Evolutionary conservation across 2,888 invertebrate species (phyloP).

Genomic region (Harmothoe impar): DNA sequence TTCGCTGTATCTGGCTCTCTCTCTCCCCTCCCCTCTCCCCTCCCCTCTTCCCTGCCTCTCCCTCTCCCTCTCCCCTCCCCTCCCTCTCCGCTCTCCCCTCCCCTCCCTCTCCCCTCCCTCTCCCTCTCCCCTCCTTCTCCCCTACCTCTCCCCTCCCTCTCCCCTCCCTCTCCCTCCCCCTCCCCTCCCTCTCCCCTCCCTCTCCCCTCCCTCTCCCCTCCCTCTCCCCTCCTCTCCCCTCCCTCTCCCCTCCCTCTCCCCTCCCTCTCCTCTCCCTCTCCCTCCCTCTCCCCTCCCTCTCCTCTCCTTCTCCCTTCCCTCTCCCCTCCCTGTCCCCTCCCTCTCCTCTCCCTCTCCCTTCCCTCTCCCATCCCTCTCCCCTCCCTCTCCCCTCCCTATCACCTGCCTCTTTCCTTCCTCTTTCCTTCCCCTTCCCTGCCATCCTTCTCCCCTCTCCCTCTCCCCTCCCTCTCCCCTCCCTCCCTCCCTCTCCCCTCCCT

Average conservation of each 20-base stretch:
- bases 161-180: neutral
- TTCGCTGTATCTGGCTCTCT: neutral
- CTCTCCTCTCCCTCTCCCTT: no score
- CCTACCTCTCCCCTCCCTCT: neutral
- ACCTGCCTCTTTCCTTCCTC: neutral
- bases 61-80: neutral
- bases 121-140: neutral
- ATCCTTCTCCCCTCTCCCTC: neutral
- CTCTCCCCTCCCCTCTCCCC: neutral
- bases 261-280: neutral
- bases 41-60: neutral
- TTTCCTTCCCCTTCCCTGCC: neutral
- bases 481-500: no score
- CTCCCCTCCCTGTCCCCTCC: neutral
- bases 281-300: neutral
- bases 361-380: no score
- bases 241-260: neutral
- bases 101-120: neutral
- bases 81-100: neutral
- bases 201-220: neutral
- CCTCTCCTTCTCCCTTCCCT: no score
- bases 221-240: neutral
- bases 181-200: neutral
- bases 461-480: no score
- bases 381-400: neutral